Evolutionary conservation across 2,113 vertebrate species (phyloP).

Genomic region (Mungos mungo): DNA sequence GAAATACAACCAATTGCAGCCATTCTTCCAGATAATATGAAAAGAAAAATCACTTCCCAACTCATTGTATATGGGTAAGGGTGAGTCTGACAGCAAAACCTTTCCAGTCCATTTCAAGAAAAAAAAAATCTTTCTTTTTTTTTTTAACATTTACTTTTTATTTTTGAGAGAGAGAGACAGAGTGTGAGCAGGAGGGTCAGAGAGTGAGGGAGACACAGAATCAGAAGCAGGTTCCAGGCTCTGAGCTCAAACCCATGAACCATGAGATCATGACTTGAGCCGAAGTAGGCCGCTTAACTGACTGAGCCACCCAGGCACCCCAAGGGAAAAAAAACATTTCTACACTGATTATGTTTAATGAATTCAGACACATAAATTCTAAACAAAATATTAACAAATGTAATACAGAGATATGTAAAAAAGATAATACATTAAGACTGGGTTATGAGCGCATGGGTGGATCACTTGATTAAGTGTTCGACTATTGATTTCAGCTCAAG

Average conservation of each 20-base stretch:
- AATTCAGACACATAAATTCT: not conserved
- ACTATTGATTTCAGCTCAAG: no score
- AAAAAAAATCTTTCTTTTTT: not conserved
- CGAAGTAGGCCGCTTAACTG: no score
- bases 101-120: not conserved
- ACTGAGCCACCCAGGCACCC: no score
- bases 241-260: no score
- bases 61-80: not conserved
- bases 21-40: not conserved
- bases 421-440: not conserved
- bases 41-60: not conserved
- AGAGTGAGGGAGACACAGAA: no score
- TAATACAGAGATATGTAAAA: not conserved
- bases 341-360: not conserved
- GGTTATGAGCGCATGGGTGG: no score
- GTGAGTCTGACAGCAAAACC: not conserved
- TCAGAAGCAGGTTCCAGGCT: no score
- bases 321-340: not conserved
- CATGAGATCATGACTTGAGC: no score
- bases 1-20: not conserved
- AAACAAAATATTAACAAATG: not conserved
- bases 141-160: no score
- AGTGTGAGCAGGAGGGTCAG: no score
- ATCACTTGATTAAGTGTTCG: no score
- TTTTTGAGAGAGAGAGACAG: no score